These are phyloP conservation scores for Bombus ignitus DNA, from an alignment of 1,140 invertebrate species.

Conservation along the genomic window DNA sequence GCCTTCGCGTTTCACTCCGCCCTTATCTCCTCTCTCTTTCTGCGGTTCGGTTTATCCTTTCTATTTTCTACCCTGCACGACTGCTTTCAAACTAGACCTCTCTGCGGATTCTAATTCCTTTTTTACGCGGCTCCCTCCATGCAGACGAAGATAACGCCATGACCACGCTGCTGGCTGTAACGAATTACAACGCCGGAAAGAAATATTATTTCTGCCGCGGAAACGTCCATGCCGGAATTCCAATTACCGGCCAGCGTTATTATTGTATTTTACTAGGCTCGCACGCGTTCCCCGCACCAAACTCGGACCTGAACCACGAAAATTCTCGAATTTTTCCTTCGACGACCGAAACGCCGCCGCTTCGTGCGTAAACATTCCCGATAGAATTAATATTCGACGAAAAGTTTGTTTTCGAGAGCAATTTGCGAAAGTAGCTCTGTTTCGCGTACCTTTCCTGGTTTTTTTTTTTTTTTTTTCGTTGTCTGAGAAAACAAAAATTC, in stretches of 20 bases:
- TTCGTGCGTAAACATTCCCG: background rate
- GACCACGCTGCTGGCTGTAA: background rate
- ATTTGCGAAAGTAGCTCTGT: background rate
- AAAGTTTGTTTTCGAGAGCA: background rate
- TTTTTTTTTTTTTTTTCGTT: too few species aligned
- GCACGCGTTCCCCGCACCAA: background rate
- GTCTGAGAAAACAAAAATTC: background rate
- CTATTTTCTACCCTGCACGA: slow-evolving; percentile 11
- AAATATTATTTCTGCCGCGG: slow-evolving; percentile 44
- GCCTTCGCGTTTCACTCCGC: too few species aligned
- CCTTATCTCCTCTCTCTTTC: too few species aligned
- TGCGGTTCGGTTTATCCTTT: slow-evolving; percentile 10
- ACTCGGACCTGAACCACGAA: background rate
- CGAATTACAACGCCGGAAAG: slow-evolving; percentile 42
- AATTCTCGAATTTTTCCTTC: background rate
- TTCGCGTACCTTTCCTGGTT: too few species aligned
- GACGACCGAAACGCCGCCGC: background rate
- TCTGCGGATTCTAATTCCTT: slow-evolving; percentile 34
- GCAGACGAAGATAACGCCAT: slow-evolving; percentile 26
- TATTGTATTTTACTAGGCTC: slow-evolving; percentile 8
- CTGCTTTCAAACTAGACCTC: slow-evolving; percentile 18
- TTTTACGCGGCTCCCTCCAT: slow-evolving; percentile 33
- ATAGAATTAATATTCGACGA: background rate
- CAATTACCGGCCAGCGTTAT: slow-evolving; percentile 42
- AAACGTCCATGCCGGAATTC: slow-evolving; percentile 45